Evolutionary conservation across 2,888 invertebrate species (phyloP).

Genomic region (Mellilla xanthometata): DNA sequence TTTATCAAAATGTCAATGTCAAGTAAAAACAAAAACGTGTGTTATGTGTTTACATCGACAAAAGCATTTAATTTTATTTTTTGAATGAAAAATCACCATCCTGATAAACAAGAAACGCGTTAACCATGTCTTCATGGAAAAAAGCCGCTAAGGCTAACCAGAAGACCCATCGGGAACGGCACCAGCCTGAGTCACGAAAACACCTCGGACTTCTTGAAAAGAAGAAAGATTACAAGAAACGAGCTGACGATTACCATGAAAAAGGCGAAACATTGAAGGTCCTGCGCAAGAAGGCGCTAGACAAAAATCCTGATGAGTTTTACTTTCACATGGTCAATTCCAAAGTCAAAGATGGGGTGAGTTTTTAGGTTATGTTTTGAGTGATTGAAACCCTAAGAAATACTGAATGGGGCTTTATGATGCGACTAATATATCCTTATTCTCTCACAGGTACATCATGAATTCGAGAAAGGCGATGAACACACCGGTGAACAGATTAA

Average conservation of each 20-base stretch:
- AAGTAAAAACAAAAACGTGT: too few species aligned
- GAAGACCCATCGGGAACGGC: constrained; percentile 92
- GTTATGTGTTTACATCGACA: too few species aligned
- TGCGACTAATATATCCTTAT: neutral
- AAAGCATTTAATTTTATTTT: too few species aligned
- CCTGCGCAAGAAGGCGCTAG: constrained; percentile 91
- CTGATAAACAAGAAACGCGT: neutral
- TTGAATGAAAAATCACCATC: too few species aligned
- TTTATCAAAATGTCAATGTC: too few species aligned
- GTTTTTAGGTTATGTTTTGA: constrained; percentile 23
- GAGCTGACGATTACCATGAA: constrained; percentile 90
- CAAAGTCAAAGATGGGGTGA: constrained; percentile 83
- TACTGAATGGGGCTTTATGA: neutral
- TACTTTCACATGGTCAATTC: constrained; percentile 98
- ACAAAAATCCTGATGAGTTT: constrained; percentile 99
- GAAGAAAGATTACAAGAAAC: constrained; percentile 92
- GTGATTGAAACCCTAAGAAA: too few species aligned
- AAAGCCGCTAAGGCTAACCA: constrained; percentile 93
- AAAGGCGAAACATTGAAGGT: constrained; percentile 92
- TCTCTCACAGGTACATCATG: constrained; percentile 82
- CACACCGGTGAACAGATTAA: constrained; percentile 92
- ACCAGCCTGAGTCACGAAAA: constrained; percentile 90
- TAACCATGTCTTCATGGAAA: constrained; percentile 93
- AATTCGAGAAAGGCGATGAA: constrained; percentile 86
- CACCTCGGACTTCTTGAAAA: constrained; percentile 93